Base-by-base conservation (phyloP, 2,888 invertebrate genomes). In the Furcula furcula region DNA sequence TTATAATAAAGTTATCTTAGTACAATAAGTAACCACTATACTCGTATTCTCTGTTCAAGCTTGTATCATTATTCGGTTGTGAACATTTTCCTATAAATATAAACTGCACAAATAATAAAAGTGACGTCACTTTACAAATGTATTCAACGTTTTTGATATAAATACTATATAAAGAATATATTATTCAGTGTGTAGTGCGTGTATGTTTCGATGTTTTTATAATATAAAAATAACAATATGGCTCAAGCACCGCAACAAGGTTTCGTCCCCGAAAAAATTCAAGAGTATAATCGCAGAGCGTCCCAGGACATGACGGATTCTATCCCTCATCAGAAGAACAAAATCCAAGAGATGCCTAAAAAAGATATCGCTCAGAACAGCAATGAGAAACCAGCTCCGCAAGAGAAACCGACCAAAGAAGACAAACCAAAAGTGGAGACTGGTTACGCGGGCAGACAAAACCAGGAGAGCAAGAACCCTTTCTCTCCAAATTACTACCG, bases 161-260 rank as follows among this genome's bases (percentile, higher is more conserved):
- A 46, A 40, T 51, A 54, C 54, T 54, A 12, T 55, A 46, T 55
- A 43, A 46, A 53, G 40, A 46, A 38, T 20, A 30, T 47, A 26
- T 21, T 10, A 54, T 40, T 25, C 39, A 51, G 51, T 57, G 54
- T 51, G n/a, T 53, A 51, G 45, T 48, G 34, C 43, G 43, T 57
- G 58, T 50, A 37, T 21, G 35, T 57, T 56, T 56, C 51, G 55
- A 57, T 46, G 58, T 57, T 33, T 54, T 56, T 56, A 48, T 57
- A 37, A 49, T 55, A 55, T 47, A 10, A 21, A n/a, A n/a, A n/a
- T 36, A 42, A 32, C 51, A 68, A 44, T 38, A 88, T 88, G 89
- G 73, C 89, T 35, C 87, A 89, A 75, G 67, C 71, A 42, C 78
- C 85, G 28, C 82, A 78, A 65, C 82, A 78, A 65, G 84, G 83